Percentiles rank a stretch among this genome's conserved stretches.
Conservation (phyloP, 2,113 vertebrate species). For the Ascaphus truei region DNA sequence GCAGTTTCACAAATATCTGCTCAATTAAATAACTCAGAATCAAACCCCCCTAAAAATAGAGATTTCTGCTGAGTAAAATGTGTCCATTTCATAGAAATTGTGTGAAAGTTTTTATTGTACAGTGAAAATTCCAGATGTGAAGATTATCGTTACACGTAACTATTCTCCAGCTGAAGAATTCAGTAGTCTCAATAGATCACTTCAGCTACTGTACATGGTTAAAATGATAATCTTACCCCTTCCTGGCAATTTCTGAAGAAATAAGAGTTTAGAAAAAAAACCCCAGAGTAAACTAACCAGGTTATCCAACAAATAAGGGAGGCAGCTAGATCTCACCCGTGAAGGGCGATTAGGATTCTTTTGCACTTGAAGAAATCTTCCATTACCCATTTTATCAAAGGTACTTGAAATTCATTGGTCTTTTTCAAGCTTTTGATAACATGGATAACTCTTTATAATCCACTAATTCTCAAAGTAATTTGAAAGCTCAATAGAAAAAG, state of each 20-base stretch:
- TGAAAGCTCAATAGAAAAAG: neutral
- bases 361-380: neutral
- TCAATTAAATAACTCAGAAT: neutral
- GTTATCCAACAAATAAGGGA: neutral
- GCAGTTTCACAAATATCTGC: slow-evolving; percentile 1
- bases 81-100: too few species aligned
- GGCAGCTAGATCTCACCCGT: neutral
- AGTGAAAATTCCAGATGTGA: too few species aligned
- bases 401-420: neutral
- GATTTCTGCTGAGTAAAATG: too few species aligned
- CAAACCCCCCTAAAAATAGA: too few species aligned
- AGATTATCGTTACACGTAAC: too few species aligned
- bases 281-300: neutral
- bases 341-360: neutral
- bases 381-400: neutral
- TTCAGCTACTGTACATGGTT: too few species aligned
- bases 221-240: too few species aligned
- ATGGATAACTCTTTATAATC: neutral
- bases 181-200: too few species aligned
- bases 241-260: neutral
- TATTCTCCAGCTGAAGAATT: too few species aligned
- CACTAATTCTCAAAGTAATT: neutral
- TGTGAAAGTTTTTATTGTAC: too few species aligned
- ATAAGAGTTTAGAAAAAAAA: too few species aligned
- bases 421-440: neutral